Evolutionary conservation across 2,888 invertebrate species (phyloP).

Genomic region (Sesamia inferens): DNA sequence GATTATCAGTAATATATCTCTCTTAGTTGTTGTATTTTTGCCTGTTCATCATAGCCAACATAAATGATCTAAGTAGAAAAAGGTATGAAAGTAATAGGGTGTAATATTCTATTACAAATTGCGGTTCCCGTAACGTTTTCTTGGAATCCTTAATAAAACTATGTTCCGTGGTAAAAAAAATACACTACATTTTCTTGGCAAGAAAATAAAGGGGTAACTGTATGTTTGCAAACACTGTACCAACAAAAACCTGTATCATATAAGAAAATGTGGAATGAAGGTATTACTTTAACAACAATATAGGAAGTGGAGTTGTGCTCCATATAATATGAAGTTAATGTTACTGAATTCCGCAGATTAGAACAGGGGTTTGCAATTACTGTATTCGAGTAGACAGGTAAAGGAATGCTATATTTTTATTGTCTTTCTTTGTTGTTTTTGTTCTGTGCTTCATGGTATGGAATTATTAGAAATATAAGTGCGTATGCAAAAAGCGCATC

Average conservation of each 20-base stretch:
- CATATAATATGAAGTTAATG: slow-evolving; percentile 56
- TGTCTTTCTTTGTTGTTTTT: slow-evolving; percentile 21
- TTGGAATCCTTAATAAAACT: slow-evolving; percentile 30
- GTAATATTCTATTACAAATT: slow-evolving; percentile 37
- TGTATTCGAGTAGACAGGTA: slow-evolving; percentile 36
- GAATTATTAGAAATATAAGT: neutral
- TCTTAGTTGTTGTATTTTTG: neutral
- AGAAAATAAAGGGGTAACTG: slow-evolving; percentile 52
- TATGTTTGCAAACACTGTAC: slow-evolving; percentile 46
- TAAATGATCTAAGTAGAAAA: neutral
- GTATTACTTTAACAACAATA: slow-evolving; percentile 51
- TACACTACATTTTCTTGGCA: slow-evolving; percentile 39
- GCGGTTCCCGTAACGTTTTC: slow-evolving; percentile 20
- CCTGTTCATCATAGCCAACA: neutral
- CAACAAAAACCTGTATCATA: slow-evolving; percentile 50
- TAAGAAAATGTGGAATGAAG: slow-evolving; percentile 56
- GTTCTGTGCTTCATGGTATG: slow-evolving; percentile 6
- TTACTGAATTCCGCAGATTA: slow-evolving; percentile 50
- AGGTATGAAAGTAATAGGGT: slow-evolving; percentile 4
- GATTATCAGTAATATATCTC: neutral
- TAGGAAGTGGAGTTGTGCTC: slow-evolving; percentile 37
- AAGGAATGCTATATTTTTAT: slow-evolving; percentile 19
- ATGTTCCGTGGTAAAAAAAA: slow-evolving; percentile 35
- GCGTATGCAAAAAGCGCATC: too few species aligned
- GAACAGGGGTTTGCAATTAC: slow-evolving; percentile 53